phyloP scores from a whole-genome alignment of 2,888 invertebrate genomes.

The Marronus borbonicus region DNA sequence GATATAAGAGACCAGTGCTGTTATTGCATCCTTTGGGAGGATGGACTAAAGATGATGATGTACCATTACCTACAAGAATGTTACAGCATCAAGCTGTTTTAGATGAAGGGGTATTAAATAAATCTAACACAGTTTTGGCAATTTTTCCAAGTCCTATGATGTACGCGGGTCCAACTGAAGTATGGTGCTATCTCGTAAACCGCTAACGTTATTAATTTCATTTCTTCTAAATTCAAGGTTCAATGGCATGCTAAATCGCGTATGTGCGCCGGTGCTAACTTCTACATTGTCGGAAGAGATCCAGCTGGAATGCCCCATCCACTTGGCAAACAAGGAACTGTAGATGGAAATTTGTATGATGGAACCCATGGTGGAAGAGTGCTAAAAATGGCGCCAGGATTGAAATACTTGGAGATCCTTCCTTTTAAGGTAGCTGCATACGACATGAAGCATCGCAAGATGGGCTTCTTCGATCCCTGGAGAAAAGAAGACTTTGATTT shows the following conservation, averaged over 20 bases:
- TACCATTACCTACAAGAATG: conserved; percentile 90
- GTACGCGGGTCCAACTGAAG: conserved; percentile 98
- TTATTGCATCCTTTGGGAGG: conserved; percentile 95
- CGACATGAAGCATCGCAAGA: conserved; percentile 84
- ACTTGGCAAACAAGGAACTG: conserved; percentile 71
- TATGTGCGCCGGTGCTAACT: conserved; percentile 96
- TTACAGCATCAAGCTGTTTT: conserved; percentile 93
- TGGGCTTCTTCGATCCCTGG: conserved; percentile 94
- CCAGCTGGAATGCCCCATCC: conserved; percentile 98
- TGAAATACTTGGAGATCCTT: conserved; percentile 92
- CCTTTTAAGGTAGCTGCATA: conserved; percentile 99
- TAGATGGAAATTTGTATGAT: conserved; percentile 90
- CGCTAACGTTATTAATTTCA: background rate
- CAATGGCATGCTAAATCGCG: conserved; percentile 94
- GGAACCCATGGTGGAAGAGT: conserved; percentile 92
- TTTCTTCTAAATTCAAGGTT: conserved; percentile 54
- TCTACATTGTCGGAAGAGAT: conserved; percentile 98
- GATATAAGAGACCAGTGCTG: conserved; percentile 93
- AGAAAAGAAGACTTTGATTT: conserved; percentile 94
- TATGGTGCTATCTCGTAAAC: conserved; percentile 64
- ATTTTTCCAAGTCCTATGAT: conserved; percentile 99
- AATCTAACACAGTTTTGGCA: conserved; percentile 88
- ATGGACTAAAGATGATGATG: conserved; percentile 99
- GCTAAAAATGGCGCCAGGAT: conserved; percentile 92
- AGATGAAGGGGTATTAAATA: conserved; percentile 86